These are phyloP conservation scores for Ylistrum balloti DNA, from an alignment of 1,140 invertebrate species.

Conservation along the genomic window DNA sequence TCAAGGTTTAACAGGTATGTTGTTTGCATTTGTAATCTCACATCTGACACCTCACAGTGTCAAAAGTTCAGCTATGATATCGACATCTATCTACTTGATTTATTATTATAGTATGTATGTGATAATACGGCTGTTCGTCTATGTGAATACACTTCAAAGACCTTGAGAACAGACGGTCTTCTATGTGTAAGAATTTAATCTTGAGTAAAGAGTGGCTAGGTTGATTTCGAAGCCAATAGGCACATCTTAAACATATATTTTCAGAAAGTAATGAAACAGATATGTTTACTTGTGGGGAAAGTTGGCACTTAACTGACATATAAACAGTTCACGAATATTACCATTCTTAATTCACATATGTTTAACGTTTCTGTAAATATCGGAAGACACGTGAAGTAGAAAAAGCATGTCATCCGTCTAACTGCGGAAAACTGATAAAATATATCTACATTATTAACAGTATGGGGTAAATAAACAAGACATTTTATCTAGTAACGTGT, in stretches of 20 bases:
- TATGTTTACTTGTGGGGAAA: neutral
- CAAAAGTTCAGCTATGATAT: neutral
- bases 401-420: too few relatives aligned
- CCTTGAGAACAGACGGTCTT: neutral
- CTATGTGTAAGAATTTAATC: neutral
- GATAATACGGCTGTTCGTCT: neutral
- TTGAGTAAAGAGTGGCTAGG: neutral
- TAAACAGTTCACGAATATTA: neutral
- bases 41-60: neutral
- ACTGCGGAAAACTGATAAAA: too few relatives aligned
- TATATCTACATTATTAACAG: too few relatives aligned
- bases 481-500: too few relatives aligned
- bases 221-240: neutral
- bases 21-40: too few relatives aligned
- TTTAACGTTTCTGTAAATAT: neutral
- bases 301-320: neutral
- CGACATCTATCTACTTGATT: neutral
- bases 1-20: too few relatives aligned
- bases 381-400: neutral
- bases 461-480: too few relatives aligned
- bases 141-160: neutral
- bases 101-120: neutral
- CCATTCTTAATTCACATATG: neutral
- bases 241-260: neutral
- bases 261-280: neutral